These are phyloP conservation scores for Atta cephalotes DNA, from an alignment of 1,140 invertebrate species.

Conservation along the genomic window DNA sequence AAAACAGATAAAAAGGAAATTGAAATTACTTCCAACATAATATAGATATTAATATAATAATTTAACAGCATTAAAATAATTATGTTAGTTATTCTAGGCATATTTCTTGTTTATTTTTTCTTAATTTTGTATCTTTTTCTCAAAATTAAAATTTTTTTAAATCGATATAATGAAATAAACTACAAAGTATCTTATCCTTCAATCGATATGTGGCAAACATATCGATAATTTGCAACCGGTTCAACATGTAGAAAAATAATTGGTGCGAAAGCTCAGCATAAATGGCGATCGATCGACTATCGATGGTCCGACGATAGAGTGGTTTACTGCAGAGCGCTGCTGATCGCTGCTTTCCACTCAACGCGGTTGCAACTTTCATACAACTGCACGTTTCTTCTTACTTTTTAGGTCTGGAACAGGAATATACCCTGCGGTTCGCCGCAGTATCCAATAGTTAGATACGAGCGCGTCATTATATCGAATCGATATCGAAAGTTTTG, in stretches of 20 bases:
- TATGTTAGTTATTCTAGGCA: background rate
- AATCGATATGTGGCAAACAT: constrained; percentile 6
- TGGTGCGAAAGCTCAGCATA: constrained; percentile 23
- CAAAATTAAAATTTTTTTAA: background rate
- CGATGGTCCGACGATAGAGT: background rate
- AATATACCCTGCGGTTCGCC: constrained; percentile 76
- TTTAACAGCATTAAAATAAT: background rate
- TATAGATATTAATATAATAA: background rate
- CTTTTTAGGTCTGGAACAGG: constrained; percentile 64
- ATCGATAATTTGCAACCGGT: constrained; percentile 1
- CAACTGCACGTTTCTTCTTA: constrained; percentile 67
- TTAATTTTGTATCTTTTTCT: background rate
- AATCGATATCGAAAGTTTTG: constrained; percentile 80
- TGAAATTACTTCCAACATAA: background rate
- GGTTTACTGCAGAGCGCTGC: constrained; percentile 12
- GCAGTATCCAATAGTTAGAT: constrained; percentile 79
- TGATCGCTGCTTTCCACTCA: constrained; percentile 60
- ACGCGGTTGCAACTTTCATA: constrained; percentile 68
- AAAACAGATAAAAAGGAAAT: background rate
- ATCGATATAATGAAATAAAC: constrained; percentile 1
- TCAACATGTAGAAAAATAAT: constrained; percentile 18
- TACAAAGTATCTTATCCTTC: background rate
- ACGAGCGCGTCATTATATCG: constrained; percentile 76
- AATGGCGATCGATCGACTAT: constrained; percentile 35
- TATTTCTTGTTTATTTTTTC: background rate